Evolutionary conservation across 2,888 invertebrate genomes (phyloP).

Genomic region (Drosophila ezoana): DNA sequence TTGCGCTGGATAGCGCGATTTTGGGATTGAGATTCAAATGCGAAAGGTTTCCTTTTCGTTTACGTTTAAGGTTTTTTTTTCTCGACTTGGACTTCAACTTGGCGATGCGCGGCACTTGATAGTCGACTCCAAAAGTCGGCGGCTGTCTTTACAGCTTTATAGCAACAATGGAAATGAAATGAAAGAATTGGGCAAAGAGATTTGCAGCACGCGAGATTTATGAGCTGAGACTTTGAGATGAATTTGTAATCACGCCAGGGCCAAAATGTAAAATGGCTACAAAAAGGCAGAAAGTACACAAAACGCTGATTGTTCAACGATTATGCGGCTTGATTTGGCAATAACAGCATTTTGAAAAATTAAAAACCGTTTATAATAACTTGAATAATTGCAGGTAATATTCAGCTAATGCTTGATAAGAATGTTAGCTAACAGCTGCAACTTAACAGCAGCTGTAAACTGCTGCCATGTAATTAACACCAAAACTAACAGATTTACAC

Average conservation of each 20-base stretch:
- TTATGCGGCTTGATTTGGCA: constrained; percentile 27
- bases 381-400: neutral
- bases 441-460: constrained; percentile 27
- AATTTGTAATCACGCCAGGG: constrained; percentile 28
- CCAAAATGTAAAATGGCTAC: constrained; percentile 11
- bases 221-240: constrained; percentile 66
- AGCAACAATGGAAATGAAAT: constrained; percentile 62
- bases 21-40: constrained; percentile 63
- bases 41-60: constrained; percentile 53
- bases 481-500: constrained; percentile 58
- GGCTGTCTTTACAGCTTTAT: constrained; percentile 67
- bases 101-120: constrained; percentile 71
- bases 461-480: constrained; percentile 70
- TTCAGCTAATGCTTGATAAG: neutral
- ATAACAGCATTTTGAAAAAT: neutral
- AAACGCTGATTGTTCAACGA: constrained; percentile 38
- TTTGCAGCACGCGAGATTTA: constrained; percentile 76
- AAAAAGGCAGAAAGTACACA: constrained; percentile 25
- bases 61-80: constrained; percentile 28
- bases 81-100: constrained; percentile 43
- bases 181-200: constrained; percentile 53
- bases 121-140: constrained; percentile 48
- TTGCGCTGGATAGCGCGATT: constrained; percentile 41
- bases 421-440: neutral
- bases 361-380: too few species aligned